These are phyloP conservation scores for Montipora capitata DNA, from an alignment of 92 coral and sea anemone species.

Conservation along the genomic window DNA sequence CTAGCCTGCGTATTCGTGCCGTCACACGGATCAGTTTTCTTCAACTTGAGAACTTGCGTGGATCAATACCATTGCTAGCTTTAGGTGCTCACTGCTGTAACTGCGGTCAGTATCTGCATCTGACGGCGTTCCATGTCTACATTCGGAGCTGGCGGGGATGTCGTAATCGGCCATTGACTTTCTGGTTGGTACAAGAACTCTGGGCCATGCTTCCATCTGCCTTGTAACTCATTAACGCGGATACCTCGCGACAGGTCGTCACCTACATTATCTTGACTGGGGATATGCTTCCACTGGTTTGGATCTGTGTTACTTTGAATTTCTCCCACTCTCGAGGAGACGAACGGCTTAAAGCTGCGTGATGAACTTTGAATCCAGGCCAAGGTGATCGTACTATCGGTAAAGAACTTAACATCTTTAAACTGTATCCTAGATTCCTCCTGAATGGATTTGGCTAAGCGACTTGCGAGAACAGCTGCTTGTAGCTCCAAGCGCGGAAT, in stretches of 20 bases:
- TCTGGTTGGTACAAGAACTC: constrained; percentile 67
- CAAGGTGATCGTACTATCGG: constrained; percentile 10
- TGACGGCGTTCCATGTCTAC: constrained; percentile 59
- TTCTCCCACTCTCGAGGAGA: constrained; percentile 50
- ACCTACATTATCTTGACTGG: constrained; percentile 55
- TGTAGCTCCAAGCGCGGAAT: too few relatives aligned
- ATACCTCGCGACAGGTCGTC: constrained; percentile 63
- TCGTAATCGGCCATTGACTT: constrained; percentile 49
- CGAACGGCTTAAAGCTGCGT: constrained; percentile 59
- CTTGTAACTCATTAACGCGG: not conserved
- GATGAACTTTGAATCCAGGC: constrained; percentile 62
- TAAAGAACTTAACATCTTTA: too few relatives aligned
- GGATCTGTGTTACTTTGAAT: constrained; percentile 63
- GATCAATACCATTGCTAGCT: not conserved
- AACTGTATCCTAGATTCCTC: too few relatives aligned
- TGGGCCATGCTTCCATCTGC: constrained; percentile 68
- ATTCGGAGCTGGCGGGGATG: constrained; percentile 2
- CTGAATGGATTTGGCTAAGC: constrained; percentile 32
- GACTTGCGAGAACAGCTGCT: constrained; percentile 7
- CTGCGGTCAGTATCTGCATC: not conserved
- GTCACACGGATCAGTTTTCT: constrained; percentile 63
- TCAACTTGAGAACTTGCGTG: constrained; percentile 32
- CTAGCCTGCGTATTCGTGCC: constrained; percentile 8
- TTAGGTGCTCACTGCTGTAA: not conserved
- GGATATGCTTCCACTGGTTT: constrained; percentile 59